phyloP scores from a whole-genome alignment of 2,797 vertebrate species.

The Tragopan temminckii region DNA sequence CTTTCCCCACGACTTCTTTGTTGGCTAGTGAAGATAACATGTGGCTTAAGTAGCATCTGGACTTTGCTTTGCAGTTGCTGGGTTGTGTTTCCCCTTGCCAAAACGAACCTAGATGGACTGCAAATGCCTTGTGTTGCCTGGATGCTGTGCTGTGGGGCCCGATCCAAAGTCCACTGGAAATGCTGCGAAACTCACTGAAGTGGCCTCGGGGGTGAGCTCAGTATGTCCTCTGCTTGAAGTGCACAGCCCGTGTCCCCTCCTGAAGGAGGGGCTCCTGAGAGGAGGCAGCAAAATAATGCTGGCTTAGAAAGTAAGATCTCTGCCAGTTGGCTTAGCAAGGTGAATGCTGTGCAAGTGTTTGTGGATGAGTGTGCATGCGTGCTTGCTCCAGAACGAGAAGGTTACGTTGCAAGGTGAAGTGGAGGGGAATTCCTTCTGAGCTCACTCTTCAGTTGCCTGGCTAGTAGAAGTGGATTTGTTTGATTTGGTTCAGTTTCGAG shows the following conservation, averaged over 20 bases:
- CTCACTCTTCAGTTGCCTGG: slow-evolving; percentile 27
- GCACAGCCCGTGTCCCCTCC: background rate
- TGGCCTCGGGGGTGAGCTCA: slow-evolving; percentile 19
- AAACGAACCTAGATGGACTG: slow-evolving; percentile 55
- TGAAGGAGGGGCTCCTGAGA: background rate
- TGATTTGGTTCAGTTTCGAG: slow-evolving; percentile 57
- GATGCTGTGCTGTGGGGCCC: slow-evolving; percentile 50
- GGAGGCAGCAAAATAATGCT: background rate
- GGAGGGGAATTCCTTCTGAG: slow-evolving; percentile 53
- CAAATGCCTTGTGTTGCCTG: slow-evolving; percentile 39
- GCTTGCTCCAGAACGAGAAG: slow-evolving; percentile 1
- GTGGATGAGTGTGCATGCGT: background rate
- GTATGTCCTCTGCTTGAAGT: background rate
- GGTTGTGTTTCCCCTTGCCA: slow-evolving; percentile 35
- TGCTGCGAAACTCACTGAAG: background rate
- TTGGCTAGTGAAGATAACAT: slow-evolving; percentile 60
- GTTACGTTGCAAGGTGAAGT: slow-evolving; percentile 49
- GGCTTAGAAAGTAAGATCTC: slow-evolving; percentile 7
- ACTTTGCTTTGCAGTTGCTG: slow-evolving; percentile 63
- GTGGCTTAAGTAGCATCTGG: slow-evolving; percentile 54
- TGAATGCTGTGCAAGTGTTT: background rate
- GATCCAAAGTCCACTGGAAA: slow-evolving; percentile 62
- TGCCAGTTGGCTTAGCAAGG: background rate
- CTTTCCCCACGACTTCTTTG: slow-evolving; percentile 26
- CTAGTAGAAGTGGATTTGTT: slow-evolving; percentile 68